Base-by-base conservation (phyloP, 2,113 vertebrate species). In the Tachysurus vachellii region DNA sequence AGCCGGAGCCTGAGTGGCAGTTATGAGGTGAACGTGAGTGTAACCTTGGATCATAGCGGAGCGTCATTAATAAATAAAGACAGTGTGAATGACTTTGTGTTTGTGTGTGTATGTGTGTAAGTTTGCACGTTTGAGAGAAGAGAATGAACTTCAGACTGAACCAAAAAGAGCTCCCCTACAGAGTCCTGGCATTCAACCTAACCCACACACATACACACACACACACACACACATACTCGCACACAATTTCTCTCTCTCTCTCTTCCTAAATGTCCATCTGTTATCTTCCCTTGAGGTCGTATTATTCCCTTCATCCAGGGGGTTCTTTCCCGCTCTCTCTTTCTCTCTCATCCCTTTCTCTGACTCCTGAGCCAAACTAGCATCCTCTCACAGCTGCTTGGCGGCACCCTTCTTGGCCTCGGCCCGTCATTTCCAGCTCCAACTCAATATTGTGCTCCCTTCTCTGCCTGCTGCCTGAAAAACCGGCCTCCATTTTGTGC, bases 221-320 rank as follows among this genome's bases (percentile, higher is more conserved):
- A 56, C 28, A 21, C 50, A 23, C 36, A 36, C 36, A 36, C 36
- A 36, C 36, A 36, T 13, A 19, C 62, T 11, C 62, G 54, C 82
- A 68, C 81, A 66, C 80, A 82, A 44, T 50, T 54, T 31, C 44
- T 50, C 61, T 50, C 26, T 11, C 44, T 64, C 61, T 80, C 76
- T 36, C 94, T 90, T 92, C 90, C 91, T 94, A 92, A 94, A 94
- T 87, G 94, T 94, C 95, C 95, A 95, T 95, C 95, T 96, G 94
- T 93, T 93, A 84, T 92, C 91, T 87, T 95, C 95, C 93, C 94
- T 88, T 90, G 94, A 93, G 94, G 93, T 91, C 93, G 93, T 94
- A 95, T 95, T 95, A 95, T 94, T 95, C 93, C 91, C 91, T 86
- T 91, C 89, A 94, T 94, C 93, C 92, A 95, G 93, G 92, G 94